Conservation (phyloP, 2,113 vertebrate species). For the Macroglossus sobrinus region DNA sequence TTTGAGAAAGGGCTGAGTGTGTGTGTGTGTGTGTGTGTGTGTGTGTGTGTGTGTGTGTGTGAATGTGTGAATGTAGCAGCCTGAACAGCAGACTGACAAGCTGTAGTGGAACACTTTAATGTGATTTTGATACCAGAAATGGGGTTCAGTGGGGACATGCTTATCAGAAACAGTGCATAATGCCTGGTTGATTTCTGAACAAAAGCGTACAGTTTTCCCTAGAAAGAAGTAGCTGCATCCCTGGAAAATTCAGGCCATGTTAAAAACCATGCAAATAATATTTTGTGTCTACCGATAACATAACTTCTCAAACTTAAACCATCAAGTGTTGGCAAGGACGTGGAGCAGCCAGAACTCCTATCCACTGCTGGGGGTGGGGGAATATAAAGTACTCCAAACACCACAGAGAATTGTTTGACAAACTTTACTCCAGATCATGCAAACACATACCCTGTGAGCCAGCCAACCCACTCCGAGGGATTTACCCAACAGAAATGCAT, state of each 20-base stretch:
- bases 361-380: not conserved
- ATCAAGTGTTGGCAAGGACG: not conserved
- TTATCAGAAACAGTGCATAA: not conserved
- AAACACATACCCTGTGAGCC: not conserved
- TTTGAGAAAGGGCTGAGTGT: not conserved
- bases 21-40: not conserved
- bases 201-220: not conserved
- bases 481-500: not conserved
- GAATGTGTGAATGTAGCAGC: not conserved
- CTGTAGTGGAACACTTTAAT: not conserved
- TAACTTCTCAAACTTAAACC: not conserved
- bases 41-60: fast-evolving
- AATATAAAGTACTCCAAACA: too few relatives aligned
- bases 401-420: not conserved
- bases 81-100: not conserved
- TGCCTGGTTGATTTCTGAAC: not conserved
- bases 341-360: not conserved
- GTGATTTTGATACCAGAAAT: not conserved
- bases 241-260: not conserved
- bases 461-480: not conserved
- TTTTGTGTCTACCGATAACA: not conserved
- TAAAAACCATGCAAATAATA: not conserved
- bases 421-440: not conserved
- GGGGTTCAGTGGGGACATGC: too few relatives aligned
- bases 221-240: not conserved